Evolutionary conservation across 1,140 invertebrate species (phyloP).

Genomic region (Aricia agestis): DNA sequence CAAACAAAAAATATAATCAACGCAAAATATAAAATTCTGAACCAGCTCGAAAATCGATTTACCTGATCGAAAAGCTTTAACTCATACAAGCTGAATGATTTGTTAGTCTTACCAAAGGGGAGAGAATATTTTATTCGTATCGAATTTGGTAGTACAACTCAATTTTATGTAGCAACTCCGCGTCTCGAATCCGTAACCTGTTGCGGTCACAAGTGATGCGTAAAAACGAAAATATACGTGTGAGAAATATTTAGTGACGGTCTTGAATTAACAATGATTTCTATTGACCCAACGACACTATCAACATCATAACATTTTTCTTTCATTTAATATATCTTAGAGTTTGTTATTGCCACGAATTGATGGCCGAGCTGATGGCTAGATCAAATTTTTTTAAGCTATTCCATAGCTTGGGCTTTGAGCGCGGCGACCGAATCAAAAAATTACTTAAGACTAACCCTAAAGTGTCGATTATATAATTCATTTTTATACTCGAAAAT

Average conservation of each 20-base stretch:
- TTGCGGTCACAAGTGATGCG: slow-evolving; percentile 1
- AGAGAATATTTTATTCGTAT: slow-evolving; percentile 9
- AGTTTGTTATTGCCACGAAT: no score
- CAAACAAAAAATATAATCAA: no score
- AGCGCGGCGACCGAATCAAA: no score
- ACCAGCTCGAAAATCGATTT: neutral
- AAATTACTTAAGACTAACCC: no score
- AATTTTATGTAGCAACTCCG: neutral
- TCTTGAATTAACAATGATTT: neutral
- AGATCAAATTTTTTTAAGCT: no score
- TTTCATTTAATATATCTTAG: no score
- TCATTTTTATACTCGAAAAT: no score
- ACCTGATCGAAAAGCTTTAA: neutral
- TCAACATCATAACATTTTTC: no score
- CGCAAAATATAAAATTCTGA: neutral
- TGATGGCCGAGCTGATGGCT: no score
- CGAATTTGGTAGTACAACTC: slow-evolving; percentile 6
- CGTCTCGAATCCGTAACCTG: slow-evolving; percentile 2
- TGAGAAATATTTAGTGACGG: neutral
- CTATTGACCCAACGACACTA: no score
- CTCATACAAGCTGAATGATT: slow-evolving; percentile 5
- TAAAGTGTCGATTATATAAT: no score
- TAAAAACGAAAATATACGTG: slow-evolving; percentile 3
- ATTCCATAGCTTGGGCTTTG: no score
- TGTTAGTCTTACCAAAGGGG: neutral